Evolutionary conservation across 2,888 invertebrate genomes (phyloP).

Genomic region (Ophonus ardosiacus): DNA sequence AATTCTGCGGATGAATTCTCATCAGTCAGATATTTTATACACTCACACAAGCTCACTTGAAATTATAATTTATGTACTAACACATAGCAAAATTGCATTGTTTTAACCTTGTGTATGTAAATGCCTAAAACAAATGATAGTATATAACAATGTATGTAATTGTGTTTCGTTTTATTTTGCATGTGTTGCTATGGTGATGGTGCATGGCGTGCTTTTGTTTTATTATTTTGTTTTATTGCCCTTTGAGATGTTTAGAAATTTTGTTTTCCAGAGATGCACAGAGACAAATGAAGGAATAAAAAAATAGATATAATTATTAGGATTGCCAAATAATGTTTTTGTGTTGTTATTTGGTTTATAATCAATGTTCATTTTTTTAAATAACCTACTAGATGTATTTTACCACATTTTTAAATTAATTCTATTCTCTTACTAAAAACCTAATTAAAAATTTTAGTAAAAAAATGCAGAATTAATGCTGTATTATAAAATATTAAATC

Average conservation of each 20-base stretch:
- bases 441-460: no score
- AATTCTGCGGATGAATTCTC: not conserved
- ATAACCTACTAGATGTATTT: no score
- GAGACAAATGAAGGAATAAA: not conserved
- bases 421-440: no score
- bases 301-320: not conserved
- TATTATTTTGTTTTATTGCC: not conserved
- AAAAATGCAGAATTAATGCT: no score
- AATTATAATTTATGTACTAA: not conserved
- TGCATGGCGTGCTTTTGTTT: not conserved
- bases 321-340: no score
- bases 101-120: not conserved
- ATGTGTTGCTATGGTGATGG: not conserved
- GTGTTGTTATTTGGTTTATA: no score
- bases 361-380: no score
- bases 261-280: not conserved
- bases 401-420: no score
- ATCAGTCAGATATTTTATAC: not conserved
- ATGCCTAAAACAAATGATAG: not conserved
- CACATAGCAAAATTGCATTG: not conserved
- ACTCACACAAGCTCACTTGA: not conserved
- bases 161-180: not conserved
- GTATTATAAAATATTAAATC: no score
- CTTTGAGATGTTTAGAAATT: not conserved
- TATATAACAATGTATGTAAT: not conserved